Conservation (phyloP, 1,140 invertebrate genomes). For the Lasioglossum baleicum region DNA sequence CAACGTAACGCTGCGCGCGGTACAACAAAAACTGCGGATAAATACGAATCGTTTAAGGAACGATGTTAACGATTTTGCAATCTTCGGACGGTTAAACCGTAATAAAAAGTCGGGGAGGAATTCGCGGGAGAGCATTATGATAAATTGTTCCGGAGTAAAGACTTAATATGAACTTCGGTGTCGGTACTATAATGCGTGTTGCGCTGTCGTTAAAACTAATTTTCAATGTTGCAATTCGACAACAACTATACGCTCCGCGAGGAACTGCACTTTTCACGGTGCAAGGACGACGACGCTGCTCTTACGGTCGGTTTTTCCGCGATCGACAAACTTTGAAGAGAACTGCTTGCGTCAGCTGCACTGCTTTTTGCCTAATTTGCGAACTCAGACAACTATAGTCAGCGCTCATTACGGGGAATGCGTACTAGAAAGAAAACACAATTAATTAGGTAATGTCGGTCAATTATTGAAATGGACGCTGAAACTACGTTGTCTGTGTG, state of each 20-base stretch:
- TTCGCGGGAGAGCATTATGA: conserved; percentile 4
- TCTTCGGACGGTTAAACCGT: not conserved
- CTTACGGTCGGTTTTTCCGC: not conserved
- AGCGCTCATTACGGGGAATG: not conserved
- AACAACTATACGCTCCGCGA: not conserved
- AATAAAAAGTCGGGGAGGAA: not conserved
- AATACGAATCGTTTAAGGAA: not conserved
- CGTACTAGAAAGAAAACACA: not conserved
- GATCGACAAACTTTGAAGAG: conserved; percentile 14
- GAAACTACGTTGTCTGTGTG: not conserved
- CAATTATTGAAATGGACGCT: not conserved
- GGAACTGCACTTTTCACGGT: not conserved
- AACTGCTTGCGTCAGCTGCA: conserved; percentile 9
- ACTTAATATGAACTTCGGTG: conserved; percentile 25
- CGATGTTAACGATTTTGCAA: conserved; percentile 10
- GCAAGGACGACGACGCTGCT: not conserved
- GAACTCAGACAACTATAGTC: not conserved
- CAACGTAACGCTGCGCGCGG: not conserved
- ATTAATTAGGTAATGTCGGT: not conserved
- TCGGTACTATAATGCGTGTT: too few relatives aligned
- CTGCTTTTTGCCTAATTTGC: not conserved
- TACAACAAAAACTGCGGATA: not conserved
- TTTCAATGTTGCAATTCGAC: conserved; percentile 1
- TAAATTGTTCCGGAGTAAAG: conserved; percentile 42
- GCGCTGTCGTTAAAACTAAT: not conserved